Evolutionary conservation across 2,113 vertebrate genomes (phyloP), one percentile per base, ranked within the genome.

Genomic region (Amphilophus citrinellus): DNA sequence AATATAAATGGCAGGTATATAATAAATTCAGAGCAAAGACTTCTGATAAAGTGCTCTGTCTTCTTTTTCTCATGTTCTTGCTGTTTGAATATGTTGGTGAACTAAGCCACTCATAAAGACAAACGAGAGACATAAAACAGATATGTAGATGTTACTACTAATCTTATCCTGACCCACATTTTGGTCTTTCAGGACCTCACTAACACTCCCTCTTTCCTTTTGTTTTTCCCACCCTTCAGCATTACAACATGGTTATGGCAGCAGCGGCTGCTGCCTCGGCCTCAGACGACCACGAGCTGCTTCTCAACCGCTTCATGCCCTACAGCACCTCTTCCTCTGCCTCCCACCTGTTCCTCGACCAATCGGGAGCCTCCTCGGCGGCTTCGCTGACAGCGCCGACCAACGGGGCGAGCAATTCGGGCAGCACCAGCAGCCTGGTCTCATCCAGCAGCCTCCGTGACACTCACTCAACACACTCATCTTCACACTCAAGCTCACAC

Each of bases 191-290:
- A 53, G 66, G 24, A 39, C 27, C 57, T 15, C 14, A 56, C 44
- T 68, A 58, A 79, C 53, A 13, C 58, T 1, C 30, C 32, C 76
- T 53, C 3, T 18, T 22, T 13, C 65, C 14, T 39, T 35, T 5
- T 86, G 27, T 53, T 3, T 65, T 58, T 42, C 24, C n/a, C 6
- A 9, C n/a, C 3, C 6, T 30, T 60, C 91, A 99, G 98, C 98
- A 99, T 96, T 99, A 99, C 95, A 98, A 97, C 93, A 97, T 99
- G 91, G 97, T 99, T 50, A 98, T 98, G 3, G 98, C 98, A 0
- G 97, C 98, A 0, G 98, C 98, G 0, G 98, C 98, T 0, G 97
- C 98, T 0, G 98, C 98, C 2, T 97, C 97, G 0, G 96, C 97
- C 20, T 97, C 98, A 0, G 98, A 99, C 39, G 98, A 99, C 88